Evolutionary conservation across 1,140 invertebrate genomes (phyloP).

Genomic region (Aphis craccivora): DNA sequence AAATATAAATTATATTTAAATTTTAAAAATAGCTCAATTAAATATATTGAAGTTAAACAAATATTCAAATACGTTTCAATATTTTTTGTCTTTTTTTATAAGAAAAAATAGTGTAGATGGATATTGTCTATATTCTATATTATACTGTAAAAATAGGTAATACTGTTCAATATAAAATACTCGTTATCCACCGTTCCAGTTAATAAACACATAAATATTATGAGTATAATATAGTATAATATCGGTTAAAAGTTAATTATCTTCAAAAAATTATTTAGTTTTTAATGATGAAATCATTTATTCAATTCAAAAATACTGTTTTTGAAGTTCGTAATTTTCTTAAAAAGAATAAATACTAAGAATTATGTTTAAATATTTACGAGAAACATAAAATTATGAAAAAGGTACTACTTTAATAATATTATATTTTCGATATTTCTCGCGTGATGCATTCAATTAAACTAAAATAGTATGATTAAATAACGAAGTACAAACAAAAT

Average conservation of each 20-base stretch:
- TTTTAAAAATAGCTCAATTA: not conserved
- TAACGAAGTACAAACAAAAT: slow-evolving; percentile 41
- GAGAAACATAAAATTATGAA: not conserved
- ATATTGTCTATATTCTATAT: not conserved
- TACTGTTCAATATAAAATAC: not conserved
- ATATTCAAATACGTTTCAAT: not conserved
- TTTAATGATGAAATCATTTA: not conserved
- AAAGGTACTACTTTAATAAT: not conserved
- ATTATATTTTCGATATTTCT: slow-evolving; percentile 17
- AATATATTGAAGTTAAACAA: not conserved
- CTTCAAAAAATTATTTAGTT: not conserved
- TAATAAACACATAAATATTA: not conserved
- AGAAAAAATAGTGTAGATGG: not conserved
- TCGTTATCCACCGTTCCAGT: not conserved
- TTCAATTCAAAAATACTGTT: not conserved
- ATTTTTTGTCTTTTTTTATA: too few species aligned
- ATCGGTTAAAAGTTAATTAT: not conserved
- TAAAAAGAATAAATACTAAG: not conserved
- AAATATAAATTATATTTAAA: not conserved
- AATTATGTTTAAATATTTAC: not conserved
- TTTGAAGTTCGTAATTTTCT: not conserved
- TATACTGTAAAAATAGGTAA: not conserved
- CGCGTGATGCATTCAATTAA: slow-evolving; percentile 21
- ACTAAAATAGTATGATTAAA: slow-evolving; percentile 6
- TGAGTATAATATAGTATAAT: not conserved